phyloP scores from a whole-genome alignment of 1,140 invertebrate species.

The Temnothorax curvispinosus region DNA sequence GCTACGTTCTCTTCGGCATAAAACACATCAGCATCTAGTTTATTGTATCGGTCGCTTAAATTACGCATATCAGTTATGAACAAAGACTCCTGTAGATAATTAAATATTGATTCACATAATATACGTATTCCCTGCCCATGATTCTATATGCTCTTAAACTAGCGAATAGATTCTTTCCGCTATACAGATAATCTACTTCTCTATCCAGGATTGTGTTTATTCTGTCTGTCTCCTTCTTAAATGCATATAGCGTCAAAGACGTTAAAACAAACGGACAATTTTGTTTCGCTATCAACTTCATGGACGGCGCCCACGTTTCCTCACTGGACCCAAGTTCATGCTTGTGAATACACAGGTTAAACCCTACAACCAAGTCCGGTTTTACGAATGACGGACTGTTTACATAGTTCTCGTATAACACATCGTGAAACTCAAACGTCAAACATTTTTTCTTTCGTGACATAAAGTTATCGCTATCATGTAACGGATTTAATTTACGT shows the following conservation, averaged over 20 bases:
- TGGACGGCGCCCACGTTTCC: slow-evolving; percentile 75
- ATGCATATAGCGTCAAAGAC: slow-evolving; percentile 75
- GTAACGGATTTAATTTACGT: too few relatives aligned
- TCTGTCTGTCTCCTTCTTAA: too few relatives aligned
- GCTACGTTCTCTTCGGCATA: too few relatives aligned
- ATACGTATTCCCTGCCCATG: slow-evolving; percentile 71
- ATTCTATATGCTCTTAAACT: slow-evolving; percentile 80
- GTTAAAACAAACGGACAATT: slow-evolving; percentile 79
- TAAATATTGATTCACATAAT: too few relatives aligned
- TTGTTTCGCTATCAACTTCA: slow-evolving; percentile 68
- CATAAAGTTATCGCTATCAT: slow-evolving; percentile 32
- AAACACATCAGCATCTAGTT: too few relatives aligned
- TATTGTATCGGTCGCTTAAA: too few relatives aligned
- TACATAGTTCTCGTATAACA: slow-evolving; percentile 75
- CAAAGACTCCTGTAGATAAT: not conserved
- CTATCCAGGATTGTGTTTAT: too few relatives aligned
- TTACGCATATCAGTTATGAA: too few relatives aligned
- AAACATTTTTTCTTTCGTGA: slow-evolving; percentile 62
- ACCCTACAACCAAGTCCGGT: slow-evolving; percentile 79
- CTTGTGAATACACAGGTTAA: slow-evolving; percentile 78
- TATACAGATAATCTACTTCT: not conserved
- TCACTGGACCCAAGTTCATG: slow-evolving; percentile 68
- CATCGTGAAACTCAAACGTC: slow-evolving; percentile 52
- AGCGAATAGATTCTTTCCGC: slow-evolving; percentile 77
- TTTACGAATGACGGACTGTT: slow-evolving; percentile 61